Evolutionary conservation across 1,140 invertebrate genomes (phyloP), one percentile per base, ranked within the genome.

Genomic region (Varroa destructor): DNA sequence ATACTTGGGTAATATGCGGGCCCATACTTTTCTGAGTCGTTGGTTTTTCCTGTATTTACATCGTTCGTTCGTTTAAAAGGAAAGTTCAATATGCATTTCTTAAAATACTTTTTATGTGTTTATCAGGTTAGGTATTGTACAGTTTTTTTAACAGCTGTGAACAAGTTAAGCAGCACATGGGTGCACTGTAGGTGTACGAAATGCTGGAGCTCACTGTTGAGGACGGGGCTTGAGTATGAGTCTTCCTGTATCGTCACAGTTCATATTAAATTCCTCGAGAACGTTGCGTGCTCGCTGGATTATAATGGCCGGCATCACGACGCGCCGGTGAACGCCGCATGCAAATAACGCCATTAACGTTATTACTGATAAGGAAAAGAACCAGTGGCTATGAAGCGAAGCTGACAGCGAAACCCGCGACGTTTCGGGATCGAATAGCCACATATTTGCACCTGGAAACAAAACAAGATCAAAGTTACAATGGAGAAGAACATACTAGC

Each of bases 181-280:
- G 8, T 8, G 46, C 46, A 51, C 25, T 25, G 46, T 8, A 51
- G 3, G 3, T 51, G 8, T 8, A 51, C 4, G 4, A 51, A 8
- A 3, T 51, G 8, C 4, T 51, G 46, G 8, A 3, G 46, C 5
- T 67, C 61, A 67, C 36, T 67, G 61, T 67, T 67, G 61, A 14
- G 87, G 87, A 70, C 88, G 79, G 4, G 90, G 90, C 79, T 90
- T 90, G 0, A 93, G 79, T 74, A 93, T 92, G 14, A 93, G 81
- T 80, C 92, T 91, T 74, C 92, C 91, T 71, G 90, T 93, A 78
- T 97, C 93, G 81, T 97, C 93, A 82, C 92, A 97, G 61, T 90
- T 95, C 91, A 97, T 95, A 79, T 95, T 97, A 79, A 96, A 98
- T 80, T 97, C 93, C 54, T 86, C 86, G 43, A 98, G 84, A 0